Evolutionary conservation across 2,888 invertebrate species (phyloP), one percentile per base, ranked within the genome.

Genomic region (Napeogenes sylphis): DNA sequence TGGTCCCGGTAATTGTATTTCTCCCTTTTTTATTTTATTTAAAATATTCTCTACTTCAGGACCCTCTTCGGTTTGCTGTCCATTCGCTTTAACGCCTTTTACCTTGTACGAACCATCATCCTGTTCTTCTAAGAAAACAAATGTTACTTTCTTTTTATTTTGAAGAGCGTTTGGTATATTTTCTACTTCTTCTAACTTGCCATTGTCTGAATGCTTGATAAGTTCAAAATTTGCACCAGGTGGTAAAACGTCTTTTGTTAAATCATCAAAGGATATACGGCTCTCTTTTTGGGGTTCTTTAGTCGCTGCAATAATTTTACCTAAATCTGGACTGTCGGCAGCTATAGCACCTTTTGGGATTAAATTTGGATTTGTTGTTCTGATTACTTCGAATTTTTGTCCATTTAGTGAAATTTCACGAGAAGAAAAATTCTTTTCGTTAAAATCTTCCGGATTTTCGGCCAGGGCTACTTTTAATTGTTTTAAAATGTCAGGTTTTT

Each of bases 81-180:
- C 93, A 73, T 95, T 96, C 0, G 96, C 95, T 84, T 95, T 95
- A 1, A 96, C 94, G 2, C 96, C 96, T 79, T 96, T 95, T 0
- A 96, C 96, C 83, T 96, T 96, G 70, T 95, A 95, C 33, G 95
- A 94, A 5, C 96, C 96, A 74, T 96, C 96, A 4, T 94, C 92
- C 78, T 96, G 96, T 78, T 97, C 96, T 81, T 96, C 96, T 12
- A 97, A 85, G 55, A 96, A 94, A 0, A 97, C 96, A 74, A 96
- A 96, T 0, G 96, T 96, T 0, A 96, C 96, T 78, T 96, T 96
- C 83, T 96, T 96, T 69, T 94, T 93, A 71, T 92, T 91, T 0
- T 94, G 92, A 35, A 94, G 77, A 21, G 84, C 92, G 38, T 92
- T 92, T 0, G 93, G 91, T 51, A 92, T 80, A 61, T 93, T 93